Conservation (phyloP, 92 coral and sea anemone genomes). For the Chrysogorgia sp. region DNA sequence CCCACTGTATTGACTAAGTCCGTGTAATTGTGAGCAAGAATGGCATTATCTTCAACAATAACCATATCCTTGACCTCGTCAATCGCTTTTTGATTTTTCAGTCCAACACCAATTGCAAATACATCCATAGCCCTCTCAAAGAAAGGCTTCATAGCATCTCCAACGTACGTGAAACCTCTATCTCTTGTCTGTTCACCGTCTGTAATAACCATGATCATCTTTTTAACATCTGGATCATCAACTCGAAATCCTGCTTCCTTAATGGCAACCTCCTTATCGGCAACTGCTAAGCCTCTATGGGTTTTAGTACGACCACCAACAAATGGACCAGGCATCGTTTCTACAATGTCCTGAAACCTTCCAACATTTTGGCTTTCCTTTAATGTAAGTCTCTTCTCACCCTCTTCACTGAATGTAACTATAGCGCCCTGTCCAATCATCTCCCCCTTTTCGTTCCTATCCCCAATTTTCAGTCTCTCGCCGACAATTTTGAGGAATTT, state of each 20-base stretch:
- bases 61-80: conserved; percentile 47
- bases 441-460: background rate
- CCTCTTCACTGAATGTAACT: conserved; percentile 8
- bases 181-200: conserved; percentile 19
- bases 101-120: conserved; percentile 6
- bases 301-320: conserved; percentile 7
- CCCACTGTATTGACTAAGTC: conserved; percentile 62
- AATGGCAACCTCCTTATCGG: background rate
- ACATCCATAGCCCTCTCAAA: background rate
- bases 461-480: background rate
- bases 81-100: background rate
- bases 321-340: conserved; percentile 1
- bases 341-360: background rate
- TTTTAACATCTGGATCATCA: conserved; percentile 4
- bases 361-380: background rate
- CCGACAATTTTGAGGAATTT: background rate
- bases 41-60: conserved; percentile 64
- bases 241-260: background rate
- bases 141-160: conserved; percentile 16
- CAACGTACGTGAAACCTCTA: background rate
- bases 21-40: conserved; percentile 62
- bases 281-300: conserved; percentile 13
- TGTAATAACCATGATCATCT: conserved; percentile 17
- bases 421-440: conserved; percentile 14
- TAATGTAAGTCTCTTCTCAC: conserved; percentile 7